Conservation (phyloP, 2,113 vertebrate genomes). For the Fulica atra region DNA sequence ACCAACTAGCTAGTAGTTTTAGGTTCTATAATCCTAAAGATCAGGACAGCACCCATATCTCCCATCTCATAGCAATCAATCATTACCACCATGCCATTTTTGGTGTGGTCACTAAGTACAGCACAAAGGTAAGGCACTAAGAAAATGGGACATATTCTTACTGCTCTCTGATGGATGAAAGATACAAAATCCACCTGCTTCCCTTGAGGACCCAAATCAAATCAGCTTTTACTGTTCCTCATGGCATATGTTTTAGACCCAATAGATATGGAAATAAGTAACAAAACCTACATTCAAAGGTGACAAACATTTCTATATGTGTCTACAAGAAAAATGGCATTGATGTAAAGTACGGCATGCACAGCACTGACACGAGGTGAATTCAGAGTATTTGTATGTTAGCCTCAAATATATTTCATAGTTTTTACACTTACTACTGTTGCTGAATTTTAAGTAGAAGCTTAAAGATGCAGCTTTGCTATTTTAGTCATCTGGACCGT, state of each 20-base stretch:
- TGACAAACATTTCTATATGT: background rate
- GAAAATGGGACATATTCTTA: background rate
- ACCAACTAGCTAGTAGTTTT: background rate
- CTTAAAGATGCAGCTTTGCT: background rate
- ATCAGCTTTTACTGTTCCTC: background rate
- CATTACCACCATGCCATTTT: background rate
- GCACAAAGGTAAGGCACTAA: accelerated
- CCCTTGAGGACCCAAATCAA: background rate
- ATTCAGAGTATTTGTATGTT: background rate
- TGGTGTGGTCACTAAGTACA: background rate
- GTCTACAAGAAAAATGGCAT: background rate
- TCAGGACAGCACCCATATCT: background rate
- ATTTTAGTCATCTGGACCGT: background rate
- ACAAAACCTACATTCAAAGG: background rate
- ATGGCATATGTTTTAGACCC: background rate
- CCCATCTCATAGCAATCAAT: background rate
- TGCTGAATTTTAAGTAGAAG: background rate
- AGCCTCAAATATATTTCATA: background rate
- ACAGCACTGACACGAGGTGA: background rate
- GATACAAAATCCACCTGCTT: background rate
- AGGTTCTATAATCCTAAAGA: background rate
- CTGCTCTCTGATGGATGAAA: background rate
- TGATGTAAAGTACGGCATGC: background rate
- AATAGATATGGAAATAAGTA: background rate
- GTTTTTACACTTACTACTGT: background rate